These are phyloP conservation scores for Aphelinus atriplicis DNA, from an alignment of 1,140 invertebrate species.

Conservation along the genomic window DNA sequence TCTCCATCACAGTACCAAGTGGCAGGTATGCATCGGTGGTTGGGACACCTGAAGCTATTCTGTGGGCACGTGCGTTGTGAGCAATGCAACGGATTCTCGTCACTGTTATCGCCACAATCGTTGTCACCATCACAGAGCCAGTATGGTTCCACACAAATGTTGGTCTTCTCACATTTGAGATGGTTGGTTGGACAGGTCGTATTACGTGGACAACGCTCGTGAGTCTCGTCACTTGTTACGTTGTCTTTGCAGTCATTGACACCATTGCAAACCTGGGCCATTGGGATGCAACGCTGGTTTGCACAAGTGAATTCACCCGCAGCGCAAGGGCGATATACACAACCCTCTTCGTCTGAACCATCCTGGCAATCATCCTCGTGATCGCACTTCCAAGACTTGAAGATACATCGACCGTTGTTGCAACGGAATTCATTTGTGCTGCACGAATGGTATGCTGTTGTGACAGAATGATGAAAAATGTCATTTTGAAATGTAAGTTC, in stretches of 20 bases:
- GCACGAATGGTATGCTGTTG: slow-evolving; percentile 88
- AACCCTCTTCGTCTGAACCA: slow-evolving; percentile 91
- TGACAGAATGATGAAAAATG: no score
- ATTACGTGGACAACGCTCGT: slow-evolving; percentile 85
- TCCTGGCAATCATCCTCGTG: slow-evolving; percentile 96
- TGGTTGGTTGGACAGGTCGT: slow-evolving; percentile 88
- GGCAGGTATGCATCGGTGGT: slow-evolving; percentile 87
- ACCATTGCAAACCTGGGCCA: slow-evolving; percentile 89
- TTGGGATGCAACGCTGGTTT: slow-evolving; percentile 89
- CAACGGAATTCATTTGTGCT: slow-evolving; percentile 93
- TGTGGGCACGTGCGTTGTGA: slow-evolving; percentile 88
- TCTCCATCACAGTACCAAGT: slow-evolving; percentile 94
- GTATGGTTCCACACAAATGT: slow-evolving; percentile 94
- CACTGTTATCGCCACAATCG: slow-evolving; percentile 95
- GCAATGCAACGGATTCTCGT: slow-evolving; percentile 92
- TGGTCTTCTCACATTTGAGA: slow-evolving; percentile 91
- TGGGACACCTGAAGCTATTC: slow-evolving; percentile 90
- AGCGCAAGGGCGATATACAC: slow-evolving; percentile 88
- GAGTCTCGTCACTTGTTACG: slow-evolving; percentile 88
- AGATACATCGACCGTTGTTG: slow-evolving; percentile 93
- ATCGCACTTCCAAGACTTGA: slow-evolving; percentile 94
- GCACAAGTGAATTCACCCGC: slow-evolving; percentile 93
- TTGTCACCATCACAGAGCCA: slow-evolving; percentile 95
- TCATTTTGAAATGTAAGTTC: no score
- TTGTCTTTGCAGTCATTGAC: slow-evolving; percentile 96